phyloP scores from a whole-genome alignment of 2,888 invertebrate species.

The Hofmannophila pseudospretella region DNA sequence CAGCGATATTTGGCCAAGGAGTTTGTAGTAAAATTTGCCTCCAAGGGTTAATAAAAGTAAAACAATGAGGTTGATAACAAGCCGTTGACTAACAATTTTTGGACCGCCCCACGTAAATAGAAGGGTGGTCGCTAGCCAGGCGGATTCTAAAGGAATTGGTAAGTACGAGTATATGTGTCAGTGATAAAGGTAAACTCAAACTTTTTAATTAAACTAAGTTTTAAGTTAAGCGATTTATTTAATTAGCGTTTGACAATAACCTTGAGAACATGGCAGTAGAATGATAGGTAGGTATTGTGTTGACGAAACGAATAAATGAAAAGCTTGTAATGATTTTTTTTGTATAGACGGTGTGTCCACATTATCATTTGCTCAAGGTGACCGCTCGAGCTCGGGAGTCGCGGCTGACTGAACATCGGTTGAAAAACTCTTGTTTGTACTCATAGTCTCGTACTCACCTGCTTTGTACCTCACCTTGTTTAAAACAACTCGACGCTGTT shows the following conservation, averaged over 20 bases:
- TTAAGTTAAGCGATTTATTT: background rate
- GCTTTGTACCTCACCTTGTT: conserved; percentile 40
- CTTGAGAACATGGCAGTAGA: conserved; percentile 41
- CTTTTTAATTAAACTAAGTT: no score
- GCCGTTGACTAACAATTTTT: no score
- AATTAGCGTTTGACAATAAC: background rate
- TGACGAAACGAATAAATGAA: conserved; percentile 48
- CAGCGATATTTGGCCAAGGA: no score
- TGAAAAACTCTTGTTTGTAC: conserved; percentile 47
- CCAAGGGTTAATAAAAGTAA: no score
- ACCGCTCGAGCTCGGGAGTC: conserved; percentile 58
- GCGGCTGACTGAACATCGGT: conserved; percentile 71
- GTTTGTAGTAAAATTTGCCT: no score
- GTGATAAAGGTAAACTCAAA: no score
- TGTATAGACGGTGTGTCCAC: conserved; percentile 55
- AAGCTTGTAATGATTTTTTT: conserved; percentile 31
- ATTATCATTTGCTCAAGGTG: conserved; percentile 75
- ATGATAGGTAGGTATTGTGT: conserved; percentile 30
- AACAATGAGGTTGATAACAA: no score
- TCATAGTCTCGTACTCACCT: conserved; percentile 40
- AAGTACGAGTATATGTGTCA: no score
- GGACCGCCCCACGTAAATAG: no score
- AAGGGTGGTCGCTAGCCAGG: no score
- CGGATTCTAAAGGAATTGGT: no score
- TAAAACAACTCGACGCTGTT: conserved; percentile 19